Percentiles rank a stretch among this genome's conserved stretches.
Evolutionary conservation across 2,113 vertebrate genomes (phyloP).

Genomic region (Otis tarda): DNA sequence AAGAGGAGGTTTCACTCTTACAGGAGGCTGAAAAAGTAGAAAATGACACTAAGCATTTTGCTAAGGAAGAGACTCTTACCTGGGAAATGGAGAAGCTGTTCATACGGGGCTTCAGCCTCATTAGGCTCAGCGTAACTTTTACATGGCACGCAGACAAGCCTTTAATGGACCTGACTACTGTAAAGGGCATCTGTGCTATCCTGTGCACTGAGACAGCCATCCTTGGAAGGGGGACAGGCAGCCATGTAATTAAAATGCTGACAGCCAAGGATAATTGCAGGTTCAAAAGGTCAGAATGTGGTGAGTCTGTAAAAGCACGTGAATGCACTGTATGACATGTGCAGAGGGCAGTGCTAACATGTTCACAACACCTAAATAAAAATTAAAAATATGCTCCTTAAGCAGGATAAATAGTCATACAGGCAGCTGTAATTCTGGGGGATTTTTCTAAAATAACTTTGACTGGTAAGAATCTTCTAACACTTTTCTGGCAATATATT

Average conservation of each 20-base stretch:
- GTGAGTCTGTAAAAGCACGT: accelerated
- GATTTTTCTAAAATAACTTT: not conserved
- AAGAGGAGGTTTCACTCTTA: not conserved
- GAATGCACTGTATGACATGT: not conserved
- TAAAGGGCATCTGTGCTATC: not conserved
- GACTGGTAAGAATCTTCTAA: not conserved
- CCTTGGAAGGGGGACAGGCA: not conserved
- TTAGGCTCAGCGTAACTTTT: not conserved
- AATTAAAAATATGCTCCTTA: not conserved
- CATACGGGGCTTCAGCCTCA: not conserved
- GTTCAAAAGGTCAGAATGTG: not conserved
- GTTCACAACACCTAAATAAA: not conserved
- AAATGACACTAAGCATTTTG: not conserved
- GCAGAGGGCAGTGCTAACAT: not conserved
- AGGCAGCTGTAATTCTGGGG: not conserved
- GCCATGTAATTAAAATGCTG: not conserved
- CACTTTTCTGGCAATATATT: not conserved
- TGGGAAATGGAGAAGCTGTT: not conserved
- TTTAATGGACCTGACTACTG: not conserved
- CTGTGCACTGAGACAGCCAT: not conserved
- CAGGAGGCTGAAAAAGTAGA: not conserved
- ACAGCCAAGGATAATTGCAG: not conserved
- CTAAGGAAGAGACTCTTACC: not conserved
- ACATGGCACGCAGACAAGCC: accelerated
- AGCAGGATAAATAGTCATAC: not conserved